phyloP scores from a whole-genome alignment of 1,140 invertebrate genomes.

The Hycleus phaleratus region DNA sequence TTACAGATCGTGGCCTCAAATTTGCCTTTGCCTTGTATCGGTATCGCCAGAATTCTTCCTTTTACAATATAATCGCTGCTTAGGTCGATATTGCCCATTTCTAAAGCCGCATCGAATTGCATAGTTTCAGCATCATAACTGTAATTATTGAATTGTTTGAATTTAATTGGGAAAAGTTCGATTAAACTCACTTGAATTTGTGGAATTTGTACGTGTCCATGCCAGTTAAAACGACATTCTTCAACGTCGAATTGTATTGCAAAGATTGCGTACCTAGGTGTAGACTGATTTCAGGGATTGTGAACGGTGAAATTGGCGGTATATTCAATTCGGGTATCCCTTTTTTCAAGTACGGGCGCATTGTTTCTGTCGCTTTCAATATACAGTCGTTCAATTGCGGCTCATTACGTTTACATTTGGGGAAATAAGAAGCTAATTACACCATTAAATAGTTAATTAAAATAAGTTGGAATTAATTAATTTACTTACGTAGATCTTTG shows the following conservation, averaged over 20 bases:
- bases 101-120: constrained; percentile 18
- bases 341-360: constrained; percentile 50
- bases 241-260: constrained; percentile 56
- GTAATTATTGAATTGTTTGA: background rate
- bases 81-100: constrained; percentile 12
- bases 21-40: constrained; percentile 26
- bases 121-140: constrained; percentile 20
- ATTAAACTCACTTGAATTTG: constrained; percentile 50
- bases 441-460: no score
- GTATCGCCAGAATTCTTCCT: constrained; percentile 26
- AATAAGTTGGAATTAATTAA: no score
- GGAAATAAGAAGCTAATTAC: constrained; percentile 47
- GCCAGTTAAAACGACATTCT: constrained; percentile 55
- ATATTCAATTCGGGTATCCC: constrained; percentile 58
- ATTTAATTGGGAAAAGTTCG: background rate
- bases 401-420: constrained; percentile 52
- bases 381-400: constrained; percentile 53
- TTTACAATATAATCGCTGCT: constrained; percentile 22
- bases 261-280: constrained; percentile 55
- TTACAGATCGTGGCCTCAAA: constrained; percentile 24
- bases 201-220: constrained; percentile 53
- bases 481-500: no score
- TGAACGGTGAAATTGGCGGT: constrained; percentile 56
- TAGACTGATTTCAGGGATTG: constrained; percentile 52
- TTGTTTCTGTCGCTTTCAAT: constrained; percentile 47